Conservation (phyloP, 2,888 invertebrate genomes). For the Mimachlamys varia region DNA sequence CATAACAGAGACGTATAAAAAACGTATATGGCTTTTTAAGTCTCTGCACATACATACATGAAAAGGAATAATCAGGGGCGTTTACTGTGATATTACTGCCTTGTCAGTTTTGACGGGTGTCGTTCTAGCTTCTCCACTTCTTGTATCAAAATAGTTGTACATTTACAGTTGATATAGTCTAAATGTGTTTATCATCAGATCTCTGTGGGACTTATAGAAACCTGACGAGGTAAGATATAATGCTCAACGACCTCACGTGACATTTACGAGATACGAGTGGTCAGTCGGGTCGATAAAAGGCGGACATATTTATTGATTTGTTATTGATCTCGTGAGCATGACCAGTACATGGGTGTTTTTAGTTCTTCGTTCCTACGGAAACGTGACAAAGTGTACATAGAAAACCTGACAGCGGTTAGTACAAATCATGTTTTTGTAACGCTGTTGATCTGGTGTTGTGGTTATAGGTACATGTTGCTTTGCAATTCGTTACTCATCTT, state of each 20-base stretch:
- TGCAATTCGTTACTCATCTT: too few relatives aligned
- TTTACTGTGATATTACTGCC: too few relatives aligned
- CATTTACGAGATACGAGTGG: neutral
- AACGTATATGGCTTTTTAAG: too few relatives aligned
- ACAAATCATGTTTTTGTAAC: neutral
- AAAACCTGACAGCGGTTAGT: neutral
- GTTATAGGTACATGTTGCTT: neutral
- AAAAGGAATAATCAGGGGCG: too few relatives aligned
- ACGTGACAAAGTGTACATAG: neutral
- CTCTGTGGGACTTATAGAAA: too few relatives aligned
- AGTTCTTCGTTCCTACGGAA: neutral
- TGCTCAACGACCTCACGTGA: neutral
- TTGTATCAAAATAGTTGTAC: too few relatives aligned
- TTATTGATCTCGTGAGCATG: conserved; percentile 14
- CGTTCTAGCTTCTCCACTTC: too few relatives aligned
- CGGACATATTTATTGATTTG: conserved; percentile 12
- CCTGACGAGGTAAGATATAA: neutral
- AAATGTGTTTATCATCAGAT: too few relatives aligned
- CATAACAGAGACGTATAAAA: too few relatives aligned
- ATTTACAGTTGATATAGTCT: too few relatives aligned
- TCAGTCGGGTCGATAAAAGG: neutral
- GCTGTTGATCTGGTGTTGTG: neutral
- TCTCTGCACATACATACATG: too few relatives aligned
- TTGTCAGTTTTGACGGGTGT: too few relatives aligned
- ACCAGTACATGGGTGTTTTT: neutral